Percentiles rank a stretch among this genome's conserved stretches.
phyloP scores from a whole-genome alignment of 2,888 invertebrate genomes.

The Volucella inanis region DNA sequence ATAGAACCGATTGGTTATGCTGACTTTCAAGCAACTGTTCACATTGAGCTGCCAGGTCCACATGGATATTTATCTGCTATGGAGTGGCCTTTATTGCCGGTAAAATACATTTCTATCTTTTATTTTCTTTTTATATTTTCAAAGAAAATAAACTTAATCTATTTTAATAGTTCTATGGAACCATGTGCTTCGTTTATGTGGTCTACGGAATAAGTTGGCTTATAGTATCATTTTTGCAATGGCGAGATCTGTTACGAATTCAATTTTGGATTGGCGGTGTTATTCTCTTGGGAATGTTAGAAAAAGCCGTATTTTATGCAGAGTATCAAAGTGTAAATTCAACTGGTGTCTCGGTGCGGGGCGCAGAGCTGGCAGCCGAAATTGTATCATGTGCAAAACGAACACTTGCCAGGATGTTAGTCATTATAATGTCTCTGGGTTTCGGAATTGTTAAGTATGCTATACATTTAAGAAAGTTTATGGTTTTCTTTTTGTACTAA shows the following conservation, averaged over 20 bases:
- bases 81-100: slow-evolving; percentile 94
- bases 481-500: not conserved
- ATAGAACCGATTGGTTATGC: slow-evolving; percentile 82
- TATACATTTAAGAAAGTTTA: not conserved
- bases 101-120: slow-evolving; percentile 82
- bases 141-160: too few species aligned
- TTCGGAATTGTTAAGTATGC: slow-evolving; percentile 97
- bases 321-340: slow-evolving; percentile 92
- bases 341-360: slow-evolving; percentile 86
- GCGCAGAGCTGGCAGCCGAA: slow-evolving; percentile 93
- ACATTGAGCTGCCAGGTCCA: slow-evolving; percentile 89
- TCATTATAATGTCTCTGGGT: slow-evolving; percentile 96
- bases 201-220: slow-evolving; percentile 93
- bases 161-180: slow-evolving; percentile 90
- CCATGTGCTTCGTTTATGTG: slow-evolving; percentile 94
- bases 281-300: slow-evolving; percentile 92
- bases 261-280: slow-evolving; percentile 98
- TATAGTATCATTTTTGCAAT: slow-evolving; percentile 91
- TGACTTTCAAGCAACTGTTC: slow-evolving; percentile 85
- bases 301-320: slow-evolving; percentile 94
- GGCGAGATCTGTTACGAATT: slow-evolving; percentile 94
- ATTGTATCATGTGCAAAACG: slow-evolving; percentile 95
- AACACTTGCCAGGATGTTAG: slow-evolving; percentile 95
- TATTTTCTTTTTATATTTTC: not conserved
- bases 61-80: slow-evolving; percentile 94